Evolutionary conservation across 2,888 invertebrate genomes (phyloP).

Genomic region (Mythimna impura): DNA sequence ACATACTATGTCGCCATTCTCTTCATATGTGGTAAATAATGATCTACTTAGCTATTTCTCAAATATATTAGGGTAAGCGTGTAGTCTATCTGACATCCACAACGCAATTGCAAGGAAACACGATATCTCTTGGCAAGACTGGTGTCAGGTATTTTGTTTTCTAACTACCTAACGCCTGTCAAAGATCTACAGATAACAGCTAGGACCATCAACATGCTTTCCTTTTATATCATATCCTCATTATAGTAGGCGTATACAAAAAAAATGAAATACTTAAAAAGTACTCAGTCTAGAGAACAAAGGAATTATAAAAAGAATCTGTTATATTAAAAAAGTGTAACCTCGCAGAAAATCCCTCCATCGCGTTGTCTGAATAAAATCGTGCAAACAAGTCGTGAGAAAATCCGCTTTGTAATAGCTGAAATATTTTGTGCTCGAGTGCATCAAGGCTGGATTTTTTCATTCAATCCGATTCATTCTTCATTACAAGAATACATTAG

Average conservation of each 20-base stretch:
- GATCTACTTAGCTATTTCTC: no score
- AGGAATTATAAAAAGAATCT: conserved; percentile 33
- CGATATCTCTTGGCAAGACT: no score
- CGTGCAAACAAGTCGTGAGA: conserved; percentile 31
- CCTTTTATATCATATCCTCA: no score
- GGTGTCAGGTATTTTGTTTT: no score
- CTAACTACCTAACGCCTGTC: no score
- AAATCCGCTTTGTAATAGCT: conserved; percentile 39
- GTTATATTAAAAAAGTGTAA: conserved; percentile 38
- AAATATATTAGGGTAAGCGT: no score
- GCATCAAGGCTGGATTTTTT: conserved; percentile 11
- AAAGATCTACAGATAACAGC: no score
- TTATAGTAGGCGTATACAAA: conserved; percentile 1
- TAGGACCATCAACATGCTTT: no score
- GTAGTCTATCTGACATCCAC: no score
- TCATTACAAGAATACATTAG: no score
- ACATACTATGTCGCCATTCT: not conserved
- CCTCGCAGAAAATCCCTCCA: conserved; percentile 40
- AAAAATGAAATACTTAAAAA: conserved; percentile 17
- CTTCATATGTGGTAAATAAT: not conserved
- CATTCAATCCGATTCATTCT: not conserved
- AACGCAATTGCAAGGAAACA: no score
- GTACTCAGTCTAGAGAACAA: conserved; percentile 10
- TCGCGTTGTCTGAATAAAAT: conserved; percentile 30
- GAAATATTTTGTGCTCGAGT: conserved; percentile 33